Percentiles rank a stretch among this genome's conserved stretches.
phyloP scores from a whole-genome alignment of 2,113 vertebrate genomes.

The Colaptes auratus region DNA sequence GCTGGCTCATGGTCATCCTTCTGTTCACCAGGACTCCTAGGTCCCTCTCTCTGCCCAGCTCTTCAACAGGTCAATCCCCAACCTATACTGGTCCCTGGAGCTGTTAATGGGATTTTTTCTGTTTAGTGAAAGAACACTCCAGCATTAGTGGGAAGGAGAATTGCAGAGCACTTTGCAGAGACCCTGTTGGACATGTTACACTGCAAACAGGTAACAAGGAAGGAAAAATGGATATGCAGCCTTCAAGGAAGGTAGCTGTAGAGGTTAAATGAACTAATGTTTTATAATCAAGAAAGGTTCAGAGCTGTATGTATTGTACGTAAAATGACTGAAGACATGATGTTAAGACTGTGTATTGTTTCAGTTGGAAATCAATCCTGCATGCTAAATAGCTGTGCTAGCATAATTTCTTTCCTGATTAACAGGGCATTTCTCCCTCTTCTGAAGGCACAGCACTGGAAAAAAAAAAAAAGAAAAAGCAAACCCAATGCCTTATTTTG shows the following conservation, averaged over 20 bases:
- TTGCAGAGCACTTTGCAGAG: neutral
- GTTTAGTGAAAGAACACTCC: neutral
- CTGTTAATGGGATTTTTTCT: neutral
- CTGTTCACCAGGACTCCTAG: no score
- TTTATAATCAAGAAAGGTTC: neutral
- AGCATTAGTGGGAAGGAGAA: neutral
- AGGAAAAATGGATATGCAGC: neutral
- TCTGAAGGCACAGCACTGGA: neutral
- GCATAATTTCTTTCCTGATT: constrained; percentile 1
- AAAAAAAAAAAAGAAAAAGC: neutral
- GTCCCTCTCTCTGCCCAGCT: no score
- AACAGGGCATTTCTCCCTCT: neutral
- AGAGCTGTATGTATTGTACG: neutral
- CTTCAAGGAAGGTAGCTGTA: neutral
- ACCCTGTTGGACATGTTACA: neutral
- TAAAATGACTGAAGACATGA: neutral
- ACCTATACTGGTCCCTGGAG: no score
- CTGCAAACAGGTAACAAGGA: neutral
- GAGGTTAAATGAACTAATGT: neutral
- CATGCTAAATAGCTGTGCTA: constrained; percentile 3
- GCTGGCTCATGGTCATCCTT: no score
- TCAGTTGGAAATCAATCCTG: constrained; percentile 4
- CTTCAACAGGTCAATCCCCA: no score
- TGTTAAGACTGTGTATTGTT: neutral
- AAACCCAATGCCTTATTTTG: neutral